These are phyloP conservation scores for Diploptera punctata DNA, from an alignment of 2,888 invertebrate species.

Conservation along the genomic window DNA sequence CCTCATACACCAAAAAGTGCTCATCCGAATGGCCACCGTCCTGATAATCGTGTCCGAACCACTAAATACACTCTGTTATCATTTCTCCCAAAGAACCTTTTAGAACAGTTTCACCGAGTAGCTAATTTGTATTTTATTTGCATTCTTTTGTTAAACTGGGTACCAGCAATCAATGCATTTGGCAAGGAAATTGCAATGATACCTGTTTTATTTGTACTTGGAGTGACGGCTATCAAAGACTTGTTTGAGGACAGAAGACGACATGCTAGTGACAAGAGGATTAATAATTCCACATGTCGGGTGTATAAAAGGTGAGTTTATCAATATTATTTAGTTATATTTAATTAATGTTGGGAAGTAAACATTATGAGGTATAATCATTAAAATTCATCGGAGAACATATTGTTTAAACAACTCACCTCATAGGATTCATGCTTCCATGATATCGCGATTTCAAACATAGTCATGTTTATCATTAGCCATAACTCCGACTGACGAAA, in stretches of 20 bases:
- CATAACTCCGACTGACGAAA: no score
- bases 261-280: conserved; percentile 88
- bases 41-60: conserved; percentile 86
- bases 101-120: conserved; percentile 97
- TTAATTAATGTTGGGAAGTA: no score
- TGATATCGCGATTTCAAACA: no score
- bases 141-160: conserved; percentile 95
- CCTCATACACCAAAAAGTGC: conserved; percentile 79
- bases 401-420: no score
- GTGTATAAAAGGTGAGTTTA: conserved; percentile 88
- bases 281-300: conserved; percentile 91
- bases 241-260: conserved; percentile 92
- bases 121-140: conserved; percentile 98
- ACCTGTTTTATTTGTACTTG: conserved; percentile 92
- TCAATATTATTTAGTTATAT: no score
- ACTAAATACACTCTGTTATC: conserved; percentile 94
- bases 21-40: conserved; percentile 83
- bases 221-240: conserved; percentile 94
- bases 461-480: no score
- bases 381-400: no score
- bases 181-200: conserved; percentile 96
- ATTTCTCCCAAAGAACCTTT: conserved; percentile 93
- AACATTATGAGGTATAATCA: no score
- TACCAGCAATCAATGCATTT: conserved; percentile 92
- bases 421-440: no score